Percentiles rank a stretch among this genome's conserved stretches.
Evolutionary conservation across 2,797 vertebrate species (phyloP).

Genomic region (Xiphorhynchus erythropygius): DNA sequence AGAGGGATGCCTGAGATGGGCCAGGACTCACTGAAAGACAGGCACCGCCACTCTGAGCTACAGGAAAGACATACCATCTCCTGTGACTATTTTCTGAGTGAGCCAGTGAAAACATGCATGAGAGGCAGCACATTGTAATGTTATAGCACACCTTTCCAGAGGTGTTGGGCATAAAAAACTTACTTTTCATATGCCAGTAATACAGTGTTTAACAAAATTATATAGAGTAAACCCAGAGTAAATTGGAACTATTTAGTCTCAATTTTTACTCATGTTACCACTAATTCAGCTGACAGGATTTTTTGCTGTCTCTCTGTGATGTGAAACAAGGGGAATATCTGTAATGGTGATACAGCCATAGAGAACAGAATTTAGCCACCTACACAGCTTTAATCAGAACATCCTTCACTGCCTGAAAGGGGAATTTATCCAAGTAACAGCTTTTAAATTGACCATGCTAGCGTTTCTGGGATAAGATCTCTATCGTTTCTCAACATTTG

Average conservation of each 20-base stretch:
- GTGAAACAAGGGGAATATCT: background rate
- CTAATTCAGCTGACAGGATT: background rate
- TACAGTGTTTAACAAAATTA: background rate
- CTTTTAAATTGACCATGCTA: background rate
- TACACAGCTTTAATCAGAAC: conserved; percentile 34
- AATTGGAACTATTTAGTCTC: background rate
- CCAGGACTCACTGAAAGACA: background rate
- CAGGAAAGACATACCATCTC: background rate
- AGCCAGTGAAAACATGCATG: background rate
- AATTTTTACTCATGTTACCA: background rate
- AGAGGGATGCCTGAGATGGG: background rate
- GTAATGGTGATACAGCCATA: background rate
- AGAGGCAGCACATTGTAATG: background rate
- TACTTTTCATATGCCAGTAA: background rate
- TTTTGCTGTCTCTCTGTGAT: background rate
- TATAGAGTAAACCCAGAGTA: background rate
- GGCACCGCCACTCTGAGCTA: background rate
- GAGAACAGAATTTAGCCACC: conserved; percentile 18
- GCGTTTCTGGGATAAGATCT: background rate
- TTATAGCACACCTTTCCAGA: background rate
- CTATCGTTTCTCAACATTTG: background rate
- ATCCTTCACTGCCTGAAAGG: background rate
- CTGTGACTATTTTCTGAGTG: background rate
- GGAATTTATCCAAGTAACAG: conserved; percentile 17
- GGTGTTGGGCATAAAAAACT: background rate